Conservation (phyloP, 2,888 invertebrate species). For the Hyppa rectilinea region DNA sequence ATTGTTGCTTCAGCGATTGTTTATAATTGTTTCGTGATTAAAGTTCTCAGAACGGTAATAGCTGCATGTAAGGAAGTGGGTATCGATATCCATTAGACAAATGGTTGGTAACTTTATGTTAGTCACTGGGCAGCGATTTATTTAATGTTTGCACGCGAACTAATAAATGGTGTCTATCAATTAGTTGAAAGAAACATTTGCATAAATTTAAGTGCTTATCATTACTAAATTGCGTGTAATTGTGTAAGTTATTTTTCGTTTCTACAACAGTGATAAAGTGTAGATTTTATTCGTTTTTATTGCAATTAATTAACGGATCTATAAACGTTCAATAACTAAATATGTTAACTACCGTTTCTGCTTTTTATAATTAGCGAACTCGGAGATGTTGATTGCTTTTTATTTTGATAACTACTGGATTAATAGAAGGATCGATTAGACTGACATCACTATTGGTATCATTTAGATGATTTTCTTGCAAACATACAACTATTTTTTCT, state of each 20-base stretch:
- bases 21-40: conserved; percentile 73
- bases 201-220: conserved; percentile 78
- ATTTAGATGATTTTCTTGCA: conserved; percentile 47
- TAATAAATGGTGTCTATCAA: conserved; percentile 77
- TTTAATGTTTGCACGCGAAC: conserved; percentile 86
- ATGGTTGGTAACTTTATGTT: conserved; percentile 79
- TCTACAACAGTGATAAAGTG: conserved; percentile 75
- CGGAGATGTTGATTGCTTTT: conserved; percentile 65
- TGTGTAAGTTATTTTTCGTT: conserved; percentile 75
- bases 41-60: conserved; percentile 70
- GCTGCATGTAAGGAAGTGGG: conserved; percentile 77
- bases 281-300: conserved; percentile 73
- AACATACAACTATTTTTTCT: conserved; percentile 26
- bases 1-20: conserved; percentile 63
- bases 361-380: conserved; percentile 68
- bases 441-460: conserved; percentile 52
- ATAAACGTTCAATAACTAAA: conserved; percentile 67
- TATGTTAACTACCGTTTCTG: conserved; percentile 71
- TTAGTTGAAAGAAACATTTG: conserved; percentile 80
- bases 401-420: conserved; percentile 65
- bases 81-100: conserved; percentile 82
- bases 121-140: conserved; percentile 81
- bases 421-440: conserved; percentile 64
- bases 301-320: conserved; percentile 72
- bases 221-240: conserved; percentile 78